Evolutionary conservation across 1,140 invertebrate genomes (phyloP).

Genomic region (Drosophila yakuba): DNA sequence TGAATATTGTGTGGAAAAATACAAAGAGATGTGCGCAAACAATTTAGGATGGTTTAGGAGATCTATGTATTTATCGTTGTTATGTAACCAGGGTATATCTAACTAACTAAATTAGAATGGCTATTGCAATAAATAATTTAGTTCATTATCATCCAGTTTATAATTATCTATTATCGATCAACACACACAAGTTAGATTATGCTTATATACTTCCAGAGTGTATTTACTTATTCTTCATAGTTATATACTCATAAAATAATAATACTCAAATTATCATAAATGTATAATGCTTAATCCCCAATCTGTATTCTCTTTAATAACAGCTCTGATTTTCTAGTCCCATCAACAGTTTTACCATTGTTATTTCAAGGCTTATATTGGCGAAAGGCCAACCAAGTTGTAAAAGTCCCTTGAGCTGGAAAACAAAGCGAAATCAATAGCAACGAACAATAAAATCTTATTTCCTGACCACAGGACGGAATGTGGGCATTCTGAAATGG

Average conservation of each 20-base stretch:
- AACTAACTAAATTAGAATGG: no score
- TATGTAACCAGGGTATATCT: background rate
- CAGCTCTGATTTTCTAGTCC: background rate
- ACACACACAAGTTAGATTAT: no score
- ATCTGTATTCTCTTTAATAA: no score
- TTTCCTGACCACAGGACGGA: conserved; percentile 24
- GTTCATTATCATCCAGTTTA: no score
- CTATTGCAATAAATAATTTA: no score
- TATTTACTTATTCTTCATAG: no score
- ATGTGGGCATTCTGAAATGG: conserved; percentile 16
- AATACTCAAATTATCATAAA: no score
- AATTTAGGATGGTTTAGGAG: conserved; percentile 1
- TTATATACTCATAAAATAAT: no score
- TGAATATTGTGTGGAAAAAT: conserved; percentile 36
- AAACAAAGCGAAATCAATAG: conserved; percentile 25
- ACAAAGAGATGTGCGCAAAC: conserved; percentile 11
- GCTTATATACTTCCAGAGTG: no score
- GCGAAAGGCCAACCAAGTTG: background rate
- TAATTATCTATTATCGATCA: no score
- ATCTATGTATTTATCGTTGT: conserved; percentile 1
- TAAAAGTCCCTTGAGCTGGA: background rate
- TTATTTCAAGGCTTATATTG: conserved; percentile 4
- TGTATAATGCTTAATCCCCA: no score
- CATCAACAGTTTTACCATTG: background rate
- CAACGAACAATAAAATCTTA: conserved; percentile 14